Conservation (phyloP, 2,113 vertebrate genomes). For the Pseudolaguvia tuberculata region DNA sequence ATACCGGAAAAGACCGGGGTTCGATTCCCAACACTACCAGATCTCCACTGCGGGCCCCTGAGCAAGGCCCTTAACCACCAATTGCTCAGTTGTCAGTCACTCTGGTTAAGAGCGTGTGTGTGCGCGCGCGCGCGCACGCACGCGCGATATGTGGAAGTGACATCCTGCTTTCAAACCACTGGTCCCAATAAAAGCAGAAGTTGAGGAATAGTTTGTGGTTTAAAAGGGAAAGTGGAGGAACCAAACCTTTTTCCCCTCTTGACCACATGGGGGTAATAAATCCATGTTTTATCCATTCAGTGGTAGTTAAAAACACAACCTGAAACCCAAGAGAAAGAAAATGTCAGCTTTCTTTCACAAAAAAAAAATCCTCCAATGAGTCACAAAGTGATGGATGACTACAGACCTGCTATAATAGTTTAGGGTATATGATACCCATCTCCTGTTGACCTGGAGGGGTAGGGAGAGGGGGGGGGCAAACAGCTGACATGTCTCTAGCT, state of each 20-base stretch:
- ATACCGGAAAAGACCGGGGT: too few relatives aligned
- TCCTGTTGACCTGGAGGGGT: not conserved
- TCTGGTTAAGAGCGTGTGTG: too few relatives aligned
- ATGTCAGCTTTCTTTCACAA: not conserved
- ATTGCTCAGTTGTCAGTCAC: too few relatives aligned
- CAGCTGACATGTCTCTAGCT: slow-evolving; percentile 6
- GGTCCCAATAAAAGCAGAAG: slow-evolving; percentile 53
- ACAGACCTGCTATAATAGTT: slow-evolving; percentile 8
- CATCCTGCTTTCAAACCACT: not conserved
- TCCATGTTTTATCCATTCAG: not conserved
- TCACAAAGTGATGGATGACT: slow-evolving; percentile 9
- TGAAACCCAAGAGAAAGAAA: not conserved
- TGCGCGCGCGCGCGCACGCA: not conserved
- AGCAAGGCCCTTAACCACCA: too few relatives aligned
- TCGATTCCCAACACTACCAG: too few relatives aligned
- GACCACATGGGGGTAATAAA: too few relatives aligned
- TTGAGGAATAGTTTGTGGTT: slow-evolving; percentile 45
- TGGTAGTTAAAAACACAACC: not conserved
- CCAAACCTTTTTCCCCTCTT: not conserved
- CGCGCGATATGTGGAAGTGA: slow-evolving; percentile 30
- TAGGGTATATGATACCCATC: slow-evolving; percentile 12
- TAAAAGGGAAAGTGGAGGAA: slow-evolving; percentile 34
- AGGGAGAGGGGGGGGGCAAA: not conserved
- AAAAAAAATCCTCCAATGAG: not conserved
- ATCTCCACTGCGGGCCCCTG: too few relatives aligned